Conservation (phyloP, 2,888 invertebrate genomes). For the Ceraclea dissimilis region DNA sequence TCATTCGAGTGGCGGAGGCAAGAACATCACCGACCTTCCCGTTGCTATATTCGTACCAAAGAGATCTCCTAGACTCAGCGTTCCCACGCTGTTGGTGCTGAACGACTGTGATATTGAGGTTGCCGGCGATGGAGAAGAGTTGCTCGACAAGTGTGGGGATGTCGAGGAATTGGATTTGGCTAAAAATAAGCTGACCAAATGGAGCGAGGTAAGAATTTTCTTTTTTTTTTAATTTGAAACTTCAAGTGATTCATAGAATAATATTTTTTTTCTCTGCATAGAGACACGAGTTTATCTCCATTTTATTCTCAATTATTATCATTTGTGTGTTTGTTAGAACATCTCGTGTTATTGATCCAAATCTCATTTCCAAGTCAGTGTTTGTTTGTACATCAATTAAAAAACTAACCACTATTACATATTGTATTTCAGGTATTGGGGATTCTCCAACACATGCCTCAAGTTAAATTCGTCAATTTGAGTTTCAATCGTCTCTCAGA, state of each 20-base stretch:
- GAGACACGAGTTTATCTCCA: no score
- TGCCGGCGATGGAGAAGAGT: constrained; percentile 74
- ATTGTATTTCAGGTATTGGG: constrained; percentile 60
- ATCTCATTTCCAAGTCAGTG: no score
- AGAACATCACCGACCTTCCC: constrained; percentile 46
- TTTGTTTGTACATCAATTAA: no score
- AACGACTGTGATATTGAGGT: constrained; percentile 88
- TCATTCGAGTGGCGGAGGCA: constrained; percentile 51
- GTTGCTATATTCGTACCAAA: constrained; percentile 84
- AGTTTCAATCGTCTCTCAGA: constrained; percentile 81
- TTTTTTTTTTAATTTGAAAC: no score
- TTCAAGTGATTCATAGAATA: no score
- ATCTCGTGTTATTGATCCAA: no score
- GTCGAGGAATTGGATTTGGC: constrained; percentile 93
- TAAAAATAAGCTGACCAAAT: constrained; percentile 81
- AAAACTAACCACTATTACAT: not conserved
- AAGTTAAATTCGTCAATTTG: constrained; percentile 83
- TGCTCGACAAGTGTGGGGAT: constrained; percentile 76
- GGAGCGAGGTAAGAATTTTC: constrained; percentile 67
- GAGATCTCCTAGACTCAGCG: constrained; percentile 65
- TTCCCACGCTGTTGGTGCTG: constrained; percentile 77
- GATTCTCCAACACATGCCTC: constrained; percentile 80
- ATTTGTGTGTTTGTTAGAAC: no score
- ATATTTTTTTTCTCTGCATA: no score
- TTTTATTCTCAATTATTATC: no score